Conservation (phyloP, 2,797 vertebrate species). For the Pangasius sanitwongsei region DNA sequence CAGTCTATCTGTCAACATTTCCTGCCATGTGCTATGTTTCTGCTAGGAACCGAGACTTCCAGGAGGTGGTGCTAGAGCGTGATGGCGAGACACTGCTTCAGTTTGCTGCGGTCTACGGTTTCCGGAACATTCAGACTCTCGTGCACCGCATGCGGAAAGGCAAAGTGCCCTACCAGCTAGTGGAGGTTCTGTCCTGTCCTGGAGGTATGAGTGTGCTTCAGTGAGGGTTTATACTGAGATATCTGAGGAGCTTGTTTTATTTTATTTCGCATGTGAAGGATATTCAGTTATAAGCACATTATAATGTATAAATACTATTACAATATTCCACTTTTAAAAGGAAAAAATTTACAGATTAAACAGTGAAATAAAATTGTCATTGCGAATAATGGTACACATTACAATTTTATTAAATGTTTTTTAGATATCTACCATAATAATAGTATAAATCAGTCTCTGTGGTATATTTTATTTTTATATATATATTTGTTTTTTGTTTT, state of each 20-base stretch:
- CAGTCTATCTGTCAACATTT: not conserved
- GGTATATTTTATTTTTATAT: not conserved
- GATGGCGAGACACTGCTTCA: conserved; percentile 89
- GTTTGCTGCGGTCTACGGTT: conserved; percentile 92
- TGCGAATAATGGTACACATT: not conserved
- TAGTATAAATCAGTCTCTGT: not conserved
- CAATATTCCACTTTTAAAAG: not conserved
- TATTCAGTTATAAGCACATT: not conserved
- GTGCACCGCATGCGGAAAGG: conserved; percentile 90
- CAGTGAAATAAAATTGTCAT: not conserved
- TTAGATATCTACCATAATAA: not conserved
- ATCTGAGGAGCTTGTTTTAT: not conserved
- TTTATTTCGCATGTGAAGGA: not conserved
- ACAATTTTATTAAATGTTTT: not conserved
- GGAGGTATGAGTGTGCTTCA: conserved; percentile 76
- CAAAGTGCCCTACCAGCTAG: conserved; percentile 87
- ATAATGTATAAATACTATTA: not conserved
- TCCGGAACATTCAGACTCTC: conserved; percentile 93
- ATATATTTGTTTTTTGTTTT: too few relatives aligned
- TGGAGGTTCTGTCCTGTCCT: conserved; percentile 94
- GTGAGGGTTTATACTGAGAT: not conserved
- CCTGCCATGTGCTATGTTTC: conserved; percentile 2
- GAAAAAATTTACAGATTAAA: not conserved
- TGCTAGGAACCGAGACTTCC: conserved; percentile 92
- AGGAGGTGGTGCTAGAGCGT: conserved; percentile 90